phyloP scores from a whole-genome alignment of 1,140 invertebrate genomes.

The Bombus affinis region DNA sequence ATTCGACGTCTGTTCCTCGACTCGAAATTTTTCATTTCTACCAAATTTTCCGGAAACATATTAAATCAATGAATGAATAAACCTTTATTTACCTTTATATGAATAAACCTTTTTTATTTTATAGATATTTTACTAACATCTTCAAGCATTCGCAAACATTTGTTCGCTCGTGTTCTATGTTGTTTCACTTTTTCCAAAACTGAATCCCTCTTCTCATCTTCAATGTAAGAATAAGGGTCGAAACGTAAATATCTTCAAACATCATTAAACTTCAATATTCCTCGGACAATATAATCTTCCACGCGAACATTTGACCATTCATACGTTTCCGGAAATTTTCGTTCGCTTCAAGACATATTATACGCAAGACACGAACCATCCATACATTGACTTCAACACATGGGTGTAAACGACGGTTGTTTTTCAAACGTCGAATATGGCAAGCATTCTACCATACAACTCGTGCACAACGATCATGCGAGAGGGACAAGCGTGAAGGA shows the following conservation, averaged over 20 bases:
- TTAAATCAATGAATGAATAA: background rate
- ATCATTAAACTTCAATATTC: background rate
- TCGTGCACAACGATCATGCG: slow-evolving; percentile 21
- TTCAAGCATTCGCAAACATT: too few species aligned
- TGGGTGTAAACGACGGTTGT: background rate
- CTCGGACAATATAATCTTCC: background rate
- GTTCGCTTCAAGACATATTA: too few species aligned
- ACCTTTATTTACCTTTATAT: too few species aligned
- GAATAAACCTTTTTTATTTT: too few species aligned
- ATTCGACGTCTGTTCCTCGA: background rate
- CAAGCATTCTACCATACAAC: background rate
- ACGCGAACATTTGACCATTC: too few species aligned
- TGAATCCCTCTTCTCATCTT: too few species aligned
- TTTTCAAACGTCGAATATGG: background rate
- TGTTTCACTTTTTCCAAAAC: too few species aligned
- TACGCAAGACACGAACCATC: background rate
- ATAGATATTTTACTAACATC: too few species aligned
- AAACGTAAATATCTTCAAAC: background rate
- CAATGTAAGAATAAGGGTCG: background rate
- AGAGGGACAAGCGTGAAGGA: slow-evolving; percentile 1
- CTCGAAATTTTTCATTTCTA: background rate
- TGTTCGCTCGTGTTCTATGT: too few species aligned
- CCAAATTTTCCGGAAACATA: background rate
- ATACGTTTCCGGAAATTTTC: background rate
- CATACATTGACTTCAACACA: background rate